These are phyloP conservation scores for Mastacembelus armatus DNA, from an alignment of 2,797 vertebrate genomes.

Conservation along the genomic window DNA sequence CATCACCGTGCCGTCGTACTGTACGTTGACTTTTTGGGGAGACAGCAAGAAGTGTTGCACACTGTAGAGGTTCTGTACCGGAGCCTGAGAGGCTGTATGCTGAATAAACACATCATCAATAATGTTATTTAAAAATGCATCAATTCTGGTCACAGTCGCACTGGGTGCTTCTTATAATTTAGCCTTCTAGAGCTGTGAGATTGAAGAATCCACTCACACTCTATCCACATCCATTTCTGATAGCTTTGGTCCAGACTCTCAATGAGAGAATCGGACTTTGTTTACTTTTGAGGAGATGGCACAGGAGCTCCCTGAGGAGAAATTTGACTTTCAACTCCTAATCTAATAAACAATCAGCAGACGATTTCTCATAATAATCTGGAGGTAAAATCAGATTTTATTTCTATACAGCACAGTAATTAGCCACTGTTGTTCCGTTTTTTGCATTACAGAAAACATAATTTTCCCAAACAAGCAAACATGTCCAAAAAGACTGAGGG, in stretches of 20 bases:
- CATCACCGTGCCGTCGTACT: constrained; percentile 5
- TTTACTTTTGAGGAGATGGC: too few species aligned
- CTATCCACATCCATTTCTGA: background rate
- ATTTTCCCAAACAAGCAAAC: constrained; percentile 10
- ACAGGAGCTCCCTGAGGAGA: background rate
- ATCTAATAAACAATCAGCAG: background rate
- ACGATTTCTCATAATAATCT: background rate
- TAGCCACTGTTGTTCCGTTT: background rate
- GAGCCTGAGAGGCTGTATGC: background rate
- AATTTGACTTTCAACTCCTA: background rate
- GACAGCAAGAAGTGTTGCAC: background rate
- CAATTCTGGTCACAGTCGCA: too few species aligned
- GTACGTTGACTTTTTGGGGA: background rate
- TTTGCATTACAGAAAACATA: background rate
- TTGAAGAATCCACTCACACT: background rate
- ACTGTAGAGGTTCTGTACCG: background rate
- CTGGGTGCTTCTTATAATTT: background rate
- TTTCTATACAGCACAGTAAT: background rate
- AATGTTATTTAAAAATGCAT: background rate
- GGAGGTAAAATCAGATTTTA: background rate
- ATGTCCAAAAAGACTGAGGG: constrained; percentile 8
- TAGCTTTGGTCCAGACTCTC: background rate
- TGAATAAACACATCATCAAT: background rate
- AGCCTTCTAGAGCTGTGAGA: background rate
- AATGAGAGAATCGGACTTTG: too few species aligned